Evolutionary conservation across 2,888 invertebrate genomes (phyloP).

Genomic region (Gibbula magus): DNA sequence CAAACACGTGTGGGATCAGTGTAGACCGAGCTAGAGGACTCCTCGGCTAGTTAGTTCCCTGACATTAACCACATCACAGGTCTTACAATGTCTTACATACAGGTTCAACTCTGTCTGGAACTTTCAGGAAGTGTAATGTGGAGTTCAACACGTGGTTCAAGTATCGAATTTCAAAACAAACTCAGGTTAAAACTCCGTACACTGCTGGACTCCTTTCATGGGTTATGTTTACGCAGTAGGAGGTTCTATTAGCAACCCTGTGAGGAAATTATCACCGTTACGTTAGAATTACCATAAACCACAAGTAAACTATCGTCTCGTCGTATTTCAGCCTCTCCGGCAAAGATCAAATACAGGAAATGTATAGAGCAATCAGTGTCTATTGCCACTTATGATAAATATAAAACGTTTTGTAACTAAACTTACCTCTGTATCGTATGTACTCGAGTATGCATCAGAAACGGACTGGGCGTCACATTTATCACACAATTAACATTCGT

Average conservation of each 20-base stretch:
- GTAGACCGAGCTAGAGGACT: not conserved
- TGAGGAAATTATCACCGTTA: not conserved
- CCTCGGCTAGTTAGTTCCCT: not conserved
- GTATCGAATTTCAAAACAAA: constrained; percentile 16
- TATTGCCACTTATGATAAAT: no score
- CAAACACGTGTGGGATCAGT: not conserved
- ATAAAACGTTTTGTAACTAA: no score
- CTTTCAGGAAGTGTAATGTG: not conserved
- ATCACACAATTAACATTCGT: no score
- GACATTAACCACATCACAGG: not conserved
- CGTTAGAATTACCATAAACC: no score
- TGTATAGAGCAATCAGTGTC: no score
- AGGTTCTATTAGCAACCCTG: not conserved
- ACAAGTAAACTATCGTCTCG: no score
- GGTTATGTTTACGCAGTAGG: not conserved
- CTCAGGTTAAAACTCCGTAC: not conserved
- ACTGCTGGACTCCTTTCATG: constrained; percentile 1
- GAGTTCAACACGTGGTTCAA: constrained; percentile 8
- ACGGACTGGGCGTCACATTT: no score
- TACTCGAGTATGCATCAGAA: no score
- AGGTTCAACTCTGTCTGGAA: no score
- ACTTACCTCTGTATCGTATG: no score
- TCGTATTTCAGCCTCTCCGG: no score
- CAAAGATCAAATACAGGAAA: no score
- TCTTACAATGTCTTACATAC: not conserved